Conservation (phyloP, 2,888 invertebrate species). For the Cryptus viduatorius region DNA sequence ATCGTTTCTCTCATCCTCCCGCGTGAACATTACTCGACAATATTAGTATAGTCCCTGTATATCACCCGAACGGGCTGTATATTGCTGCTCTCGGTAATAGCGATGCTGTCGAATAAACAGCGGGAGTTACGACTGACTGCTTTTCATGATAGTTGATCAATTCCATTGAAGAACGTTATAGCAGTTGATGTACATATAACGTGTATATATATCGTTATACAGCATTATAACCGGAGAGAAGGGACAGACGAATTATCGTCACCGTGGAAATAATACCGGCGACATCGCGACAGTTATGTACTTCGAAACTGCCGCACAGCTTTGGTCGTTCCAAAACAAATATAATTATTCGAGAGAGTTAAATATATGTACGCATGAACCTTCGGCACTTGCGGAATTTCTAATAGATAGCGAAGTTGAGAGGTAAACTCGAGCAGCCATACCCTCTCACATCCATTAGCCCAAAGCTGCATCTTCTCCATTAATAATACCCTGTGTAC, state of each 20-base stretch:
- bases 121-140: constrained; percentile 52
- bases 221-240: constrained; percentile 8
- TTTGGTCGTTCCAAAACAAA: no score
- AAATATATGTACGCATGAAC: neutral
- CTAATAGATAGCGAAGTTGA: constrained; percentile 4
- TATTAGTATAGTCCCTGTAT: constrained; percentile 43
- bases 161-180: constrained; percentile 48
- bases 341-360: no score
- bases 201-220: neutral
- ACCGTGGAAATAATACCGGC: no score
- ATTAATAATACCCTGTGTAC: no score
- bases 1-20: constrained; percentile 57
- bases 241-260: no score
- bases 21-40: constrained; percentile 45
- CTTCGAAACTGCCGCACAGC: no score
- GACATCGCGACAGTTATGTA: no score
- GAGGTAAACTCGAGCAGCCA: neutral
- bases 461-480: no score
- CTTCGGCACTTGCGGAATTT: neutral
- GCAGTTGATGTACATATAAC: constrained; percentile 22
- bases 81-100: constrained; percentile 29
- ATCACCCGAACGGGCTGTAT: constrained; percentile 8
- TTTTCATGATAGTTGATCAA: constrained; percentile 59
- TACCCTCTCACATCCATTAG: no score
- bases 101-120: constrained; percentile 56